Base-by-base conservation (phyloP, 1,140 invertebrate genomes). In the Caerostris darwini region DNA sequence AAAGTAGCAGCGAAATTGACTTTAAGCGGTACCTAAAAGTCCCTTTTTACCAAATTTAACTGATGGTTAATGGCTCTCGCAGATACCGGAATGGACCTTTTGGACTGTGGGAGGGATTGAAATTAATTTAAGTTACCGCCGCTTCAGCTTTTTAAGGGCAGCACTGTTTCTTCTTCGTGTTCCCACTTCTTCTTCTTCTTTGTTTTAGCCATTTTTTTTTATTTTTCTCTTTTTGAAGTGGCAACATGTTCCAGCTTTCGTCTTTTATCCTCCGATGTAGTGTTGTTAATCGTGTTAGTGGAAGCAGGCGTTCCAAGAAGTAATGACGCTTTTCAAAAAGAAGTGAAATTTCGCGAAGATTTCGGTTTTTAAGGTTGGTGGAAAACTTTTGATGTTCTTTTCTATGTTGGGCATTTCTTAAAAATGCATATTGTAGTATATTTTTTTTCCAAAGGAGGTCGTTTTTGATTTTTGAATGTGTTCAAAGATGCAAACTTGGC, bases 51-150 rank as follows among this genome's bases (percentile, higher is more conserved):
- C 90, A 57, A 92, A 92, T 92, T 92, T 92, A 92, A 92, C 90
- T 85, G 71, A 92, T 92, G 90, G 90, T 92, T 92, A 92, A 92
- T 92, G 90, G 90, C 77, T 69, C 61, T 58, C n/a, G 19, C 50
- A 67, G 67, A 69, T 81, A 58, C 19, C 59, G 58, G 82, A 81
- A 85, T 85, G 77, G 90, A 67, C 82, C 90, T 54, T 54, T 85
- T 61, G 57, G 56, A 56, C 71, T 59, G 58, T 50, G 85, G 85
- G 34, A 87, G 85, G 83, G 92, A 93, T 87, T 87, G 82, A 93
- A 86, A 93, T 93, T 93, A 86, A 93, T 93, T 93, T 93, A 93
- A 93, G 92, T 93, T 77, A 93, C 82, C 92, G 92, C 82, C 92
- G 67, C 92, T 58, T 82, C 19, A 71, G 56, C 69, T 93, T 93